Evolutionary conservation across 2,888 invertebrate species (phyloP).

Genomic region (Eudasyphora cyanicolor): DNA sequence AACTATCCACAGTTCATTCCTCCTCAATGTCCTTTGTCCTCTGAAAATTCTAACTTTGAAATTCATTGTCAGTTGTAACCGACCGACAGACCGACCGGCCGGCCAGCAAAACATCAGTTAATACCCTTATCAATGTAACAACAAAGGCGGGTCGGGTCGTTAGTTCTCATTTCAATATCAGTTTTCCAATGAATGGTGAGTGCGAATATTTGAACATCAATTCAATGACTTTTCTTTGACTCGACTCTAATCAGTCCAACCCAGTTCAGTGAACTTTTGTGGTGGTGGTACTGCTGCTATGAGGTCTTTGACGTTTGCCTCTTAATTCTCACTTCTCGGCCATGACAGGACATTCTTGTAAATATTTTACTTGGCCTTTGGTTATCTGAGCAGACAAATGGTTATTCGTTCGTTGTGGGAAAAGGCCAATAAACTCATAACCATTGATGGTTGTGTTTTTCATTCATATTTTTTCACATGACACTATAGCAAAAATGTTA

Average conservation of each 20-base stretch:
- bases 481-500: neutral
- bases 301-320: neutral
- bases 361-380: slow-evolving; percentile 9
- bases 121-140: neutral
- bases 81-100: too few relatives aligned
- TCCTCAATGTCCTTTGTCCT: too few relatives aligned
- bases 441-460: slow-evolving; percentile 6
- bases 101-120: too few relatives aligned
- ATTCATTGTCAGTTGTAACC: neutral
- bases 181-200: neutral
- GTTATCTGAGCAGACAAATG: slow-evolving; percentile 29
- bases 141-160: neutral
- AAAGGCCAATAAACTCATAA: slow-evolving; percentile 28
- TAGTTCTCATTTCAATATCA: neutral
- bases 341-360: neutral
- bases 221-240: neutral
- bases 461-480: neutral
- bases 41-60: too few relatives aligned
- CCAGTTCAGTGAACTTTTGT: slow-evolving; percentile 3
- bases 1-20: neutral
- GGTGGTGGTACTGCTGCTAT: slow-evolving; percentile 1
- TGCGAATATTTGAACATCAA: neutral
- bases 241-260: neutral
- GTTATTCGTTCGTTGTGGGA: neutral
- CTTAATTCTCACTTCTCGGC: neutral